Percentiles rank a stretch among this genome's conserved stretches.
Evolutionary conservation across 1,140 invertebrate species (phyloP).

Genomic region (Catajapyx aquilonaris): DNA sequence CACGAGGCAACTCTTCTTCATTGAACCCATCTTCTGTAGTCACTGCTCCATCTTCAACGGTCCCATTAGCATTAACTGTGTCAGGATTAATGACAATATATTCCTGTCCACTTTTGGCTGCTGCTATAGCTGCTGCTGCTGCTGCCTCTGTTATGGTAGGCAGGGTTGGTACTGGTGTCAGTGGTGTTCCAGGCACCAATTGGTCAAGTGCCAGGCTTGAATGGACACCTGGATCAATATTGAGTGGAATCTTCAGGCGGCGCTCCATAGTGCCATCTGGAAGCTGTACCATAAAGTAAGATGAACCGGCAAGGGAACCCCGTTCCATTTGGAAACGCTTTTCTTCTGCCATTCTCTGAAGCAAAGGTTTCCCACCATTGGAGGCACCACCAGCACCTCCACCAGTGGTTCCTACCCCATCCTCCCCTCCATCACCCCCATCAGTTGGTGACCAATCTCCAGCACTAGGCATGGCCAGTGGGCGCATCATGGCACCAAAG

Average conservation of each 20-base stretch:
- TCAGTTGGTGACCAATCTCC: conserved; percentile 5
- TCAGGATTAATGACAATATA: no score
- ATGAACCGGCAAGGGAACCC: conserved; percentile 60
- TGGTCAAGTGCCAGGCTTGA: conserved; percentile 73
- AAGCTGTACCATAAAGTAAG: conserved; percentile 68
- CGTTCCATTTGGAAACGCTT: conserved; percentile 70
- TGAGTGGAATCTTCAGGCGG: conserved; percentile 54
- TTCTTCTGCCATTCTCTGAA: conserved; percentile 79
- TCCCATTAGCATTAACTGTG: no score
- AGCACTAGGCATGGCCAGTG: conserved; percentile 32
- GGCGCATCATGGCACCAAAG: conserved; percentile 85
- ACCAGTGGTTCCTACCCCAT: conserved; percentile 5
- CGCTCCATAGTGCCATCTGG: conserved; percentile 75
- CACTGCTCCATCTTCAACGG: no score
- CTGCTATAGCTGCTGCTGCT: neutral
- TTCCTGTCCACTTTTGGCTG: no score
- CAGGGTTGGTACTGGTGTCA: conserved; percentile 55
- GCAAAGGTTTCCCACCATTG: conserved; percentile 17
- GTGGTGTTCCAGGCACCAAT: conserved; percentile 36
- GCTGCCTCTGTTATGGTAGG: conserved; percentile 61
- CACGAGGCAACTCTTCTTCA: no score
- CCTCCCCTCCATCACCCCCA: conserved; percentile 13
- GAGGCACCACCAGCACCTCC: neutral
- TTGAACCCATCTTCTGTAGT: no score
- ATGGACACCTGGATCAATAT: conserved; percentile 81